Conservation (phyloP, 2,797 vertebrate genomes). For the Rhynchotus rufescens region DNA sequence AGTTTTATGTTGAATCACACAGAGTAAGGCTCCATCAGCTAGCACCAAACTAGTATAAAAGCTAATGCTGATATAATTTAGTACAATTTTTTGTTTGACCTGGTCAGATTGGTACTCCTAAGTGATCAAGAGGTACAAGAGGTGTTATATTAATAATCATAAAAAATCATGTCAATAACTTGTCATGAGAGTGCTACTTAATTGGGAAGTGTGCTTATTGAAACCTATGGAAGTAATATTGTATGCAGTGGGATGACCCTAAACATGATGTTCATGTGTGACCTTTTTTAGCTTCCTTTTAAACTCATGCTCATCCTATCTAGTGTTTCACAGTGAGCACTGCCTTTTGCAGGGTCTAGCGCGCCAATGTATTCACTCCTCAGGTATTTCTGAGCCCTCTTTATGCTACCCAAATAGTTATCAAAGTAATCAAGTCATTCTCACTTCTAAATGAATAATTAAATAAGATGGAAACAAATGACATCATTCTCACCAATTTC, state of each 20-base stretch:
- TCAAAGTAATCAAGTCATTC: not conserved
- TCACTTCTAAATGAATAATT: not conserved
- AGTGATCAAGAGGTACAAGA: not conserved
- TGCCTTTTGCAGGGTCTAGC: not conserved
- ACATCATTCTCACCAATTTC: not conserved
- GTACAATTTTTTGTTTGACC: not conserved
- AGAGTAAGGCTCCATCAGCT: no score
- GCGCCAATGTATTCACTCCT: not conserved
- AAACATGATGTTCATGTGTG: not conserved
- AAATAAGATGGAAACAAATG: not conserved
- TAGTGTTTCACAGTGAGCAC: not conserved
- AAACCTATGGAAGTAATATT: not conserved
- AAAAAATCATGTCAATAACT: not conserved
- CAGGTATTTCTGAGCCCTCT: not conserved
- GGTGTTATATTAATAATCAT: not conserved
- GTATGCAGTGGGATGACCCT: not conserved
- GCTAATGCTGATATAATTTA: not conserved
- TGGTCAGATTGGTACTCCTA: not conserved
- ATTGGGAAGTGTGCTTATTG: not conserved
- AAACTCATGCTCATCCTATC: not conserved
- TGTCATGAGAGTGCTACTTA: not conserved
- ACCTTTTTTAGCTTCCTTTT: not conserved
- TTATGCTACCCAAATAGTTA: not conserved
- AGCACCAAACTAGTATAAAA: no score
- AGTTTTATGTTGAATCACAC: no score